Evolutionary conservation across 2,113 vertebrate genomes (phyloP), one percentile per base, ranked within the genome.

Genomic region (Tinamus guttatus): DNA sequence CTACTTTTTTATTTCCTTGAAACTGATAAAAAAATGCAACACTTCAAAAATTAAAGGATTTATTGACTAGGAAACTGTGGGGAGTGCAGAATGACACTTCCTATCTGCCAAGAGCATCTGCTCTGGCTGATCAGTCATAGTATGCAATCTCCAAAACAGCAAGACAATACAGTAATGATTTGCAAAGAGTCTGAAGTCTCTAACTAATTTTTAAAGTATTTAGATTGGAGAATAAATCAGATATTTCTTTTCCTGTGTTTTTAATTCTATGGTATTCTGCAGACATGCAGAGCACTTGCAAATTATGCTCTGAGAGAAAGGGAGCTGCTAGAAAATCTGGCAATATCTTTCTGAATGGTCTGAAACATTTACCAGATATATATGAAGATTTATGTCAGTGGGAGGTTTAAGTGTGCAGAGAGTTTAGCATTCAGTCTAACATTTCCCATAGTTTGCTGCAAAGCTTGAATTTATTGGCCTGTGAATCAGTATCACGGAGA

Each of bases 341-440:
- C 62, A 52, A 34, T 14, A 30, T 27, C 14, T 62, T 84, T 87
- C 47, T 32, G 64, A 69, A 59, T 0, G 2, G 19, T 51, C 21
- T 47, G 40, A 28, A 34, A 19, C 58, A 83, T 38, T 36, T n/a
- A 5, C 20, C 8, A 32, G 68, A 21, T 45, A 70, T 4, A 11
- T 3, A 5, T 1, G 5, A 81, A 81, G 58, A 49, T 22, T 13
- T 36, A 8, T 6, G 19, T 41, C 58, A 68, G 19, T 8, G 20
- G 56, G 34, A 41, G 17, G 21, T 51, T 70, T 75, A 28, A 3
- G 30, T 0, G 3, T 54, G 59, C 52, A n/a, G 4, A 8, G 4
- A 49, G 16, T 0, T 11, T 3, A 24, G 20, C 22, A 11, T 32
- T n/a, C 4, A 2, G 22, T 32, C 18, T 19, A 20, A 75, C 2